A percentile compares a stretch with the other conserved stretches of the same genome.
Evolutionary conservation across 1,140 invertebrate genomes (phyloP).

Genomic region (Dendrolimus kikuchii): DNA sequence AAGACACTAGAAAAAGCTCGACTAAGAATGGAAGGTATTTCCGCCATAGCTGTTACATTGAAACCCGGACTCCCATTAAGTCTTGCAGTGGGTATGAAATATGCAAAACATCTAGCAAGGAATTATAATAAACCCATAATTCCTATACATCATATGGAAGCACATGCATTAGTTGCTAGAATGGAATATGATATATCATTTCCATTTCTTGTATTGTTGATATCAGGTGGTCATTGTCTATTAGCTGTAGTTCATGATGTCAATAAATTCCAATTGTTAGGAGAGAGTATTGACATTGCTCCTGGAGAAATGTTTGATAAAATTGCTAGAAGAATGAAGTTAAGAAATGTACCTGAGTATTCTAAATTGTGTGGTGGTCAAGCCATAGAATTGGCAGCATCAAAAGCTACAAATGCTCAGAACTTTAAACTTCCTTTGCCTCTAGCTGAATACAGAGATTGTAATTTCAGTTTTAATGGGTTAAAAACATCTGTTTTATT

Average conservation of each 20-base stretch:
- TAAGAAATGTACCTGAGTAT: conserved; percentile 86
- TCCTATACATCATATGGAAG: conserved; percentile 99
- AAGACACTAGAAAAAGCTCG: conserved; percentile 79
- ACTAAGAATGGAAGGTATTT: conserved; percentile 79
- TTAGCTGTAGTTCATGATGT: conserved; percentile 84
- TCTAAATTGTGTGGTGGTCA: conserved; percentile 84
- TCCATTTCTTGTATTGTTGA: conserved; percentile 91
- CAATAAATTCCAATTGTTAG: conserved; percentile 86
- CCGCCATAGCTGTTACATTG: conserved; percentile 92
- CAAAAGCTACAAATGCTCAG: conserved; percentile 77
- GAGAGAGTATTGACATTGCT: conserved; percentile 85
- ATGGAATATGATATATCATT: conserved; percentile 82
- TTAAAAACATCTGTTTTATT: conserved; percentile 48
- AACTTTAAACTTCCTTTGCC: conserved; percentile 80
- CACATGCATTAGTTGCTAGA: conserved; percentile 92
- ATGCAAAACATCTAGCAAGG: conserved; percentile 87
- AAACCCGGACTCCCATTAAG: conserved; percentile 90
- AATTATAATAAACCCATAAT: conserved; percentile 88
- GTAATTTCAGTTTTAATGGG: conserved; percentile 64
- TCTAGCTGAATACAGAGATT: conserved; percentile 71
- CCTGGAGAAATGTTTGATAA: conserved; percentile 96
- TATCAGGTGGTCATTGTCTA: conserved; percentile 95
- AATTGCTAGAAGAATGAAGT: conserved; percentile 87
- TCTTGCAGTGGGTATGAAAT: conserved; percentile 85
- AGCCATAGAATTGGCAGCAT: conserved; percentile 88